Base-by-base conservation (phyloP, 2,888 invertebrate species). In the Ichneumon xanthorius region DNA sequence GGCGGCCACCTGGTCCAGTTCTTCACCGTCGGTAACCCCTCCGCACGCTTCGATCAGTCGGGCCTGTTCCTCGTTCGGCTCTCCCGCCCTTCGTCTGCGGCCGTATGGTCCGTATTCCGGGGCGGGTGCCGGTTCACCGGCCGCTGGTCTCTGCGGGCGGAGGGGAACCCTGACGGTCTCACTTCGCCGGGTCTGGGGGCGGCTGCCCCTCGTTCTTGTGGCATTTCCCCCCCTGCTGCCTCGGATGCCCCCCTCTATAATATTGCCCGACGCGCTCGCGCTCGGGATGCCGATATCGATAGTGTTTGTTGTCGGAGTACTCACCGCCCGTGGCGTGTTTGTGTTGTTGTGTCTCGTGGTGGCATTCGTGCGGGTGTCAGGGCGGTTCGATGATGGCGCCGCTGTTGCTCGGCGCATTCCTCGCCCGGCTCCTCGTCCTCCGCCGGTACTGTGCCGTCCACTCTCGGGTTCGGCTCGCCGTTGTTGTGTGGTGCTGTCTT, bases 171-270 rank as follows among this genome's bases (percentile, higher is more conserved):
- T 53, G n/a, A 53, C 0, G 0, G 0, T 4, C 0, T 19, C 53
- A 0, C 6, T 53, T n/a, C 53, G 4, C 48, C 4, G 37, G 6
- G 48, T 0, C 11, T 16, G 14, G 16, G 48, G 16, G 16, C 14
- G 48, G 16, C 16, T 0, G 16, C 16, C 16, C 11, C 14, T 48
- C 0, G 14, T 0, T 48, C 48, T 48, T 48, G 14, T 16, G 16
- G 0, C 14, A 0, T 37, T 4, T 1, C 16, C 11, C 48, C 48
- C 14, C 16, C 0, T 0, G 0, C 4, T 48, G 48, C 48, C 16
- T 3, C 1, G 11, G 0, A 2, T 4, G n/a, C n/a, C 4, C 3
- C 6, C 19, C 1, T n/a, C 6, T 0, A 4, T 4, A 2, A n/a
- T 14, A 5, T 53, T 19, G 19, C n/a, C 19, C n/a, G 19, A 0